Conservation (phyloP, 2,797 vertebrate genomes). For the Falco berigora region DNA sequence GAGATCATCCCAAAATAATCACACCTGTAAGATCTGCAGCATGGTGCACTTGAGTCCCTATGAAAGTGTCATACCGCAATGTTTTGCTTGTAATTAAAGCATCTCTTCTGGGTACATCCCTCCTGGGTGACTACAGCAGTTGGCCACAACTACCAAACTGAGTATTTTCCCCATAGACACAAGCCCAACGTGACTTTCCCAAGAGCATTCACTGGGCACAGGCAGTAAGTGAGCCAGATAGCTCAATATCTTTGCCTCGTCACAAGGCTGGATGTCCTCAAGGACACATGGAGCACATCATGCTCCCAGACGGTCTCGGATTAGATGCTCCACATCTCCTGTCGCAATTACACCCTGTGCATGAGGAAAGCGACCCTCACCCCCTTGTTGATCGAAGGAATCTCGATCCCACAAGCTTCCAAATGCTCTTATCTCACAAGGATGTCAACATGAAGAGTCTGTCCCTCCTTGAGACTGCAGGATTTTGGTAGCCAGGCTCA, state of each 20-base stretch:
- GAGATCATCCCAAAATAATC: neutral
- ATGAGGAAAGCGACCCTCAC: neutral
- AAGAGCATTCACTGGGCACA: neutral
- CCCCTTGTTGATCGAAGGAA: neutral
- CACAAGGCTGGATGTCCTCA: neutral
- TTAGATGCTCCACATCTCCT: neutral
- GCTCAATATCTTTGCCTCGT: neutral
- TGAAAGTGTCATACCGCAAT: neutral
- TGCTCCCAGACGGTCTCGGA: neutral
- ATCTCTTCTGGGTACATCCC: neutral
- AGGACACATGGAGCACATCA: neutral
- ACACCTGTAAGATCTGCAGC: neutral
- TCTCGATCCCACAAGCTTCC: neutral
- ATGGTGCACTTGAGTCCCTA: neutral
- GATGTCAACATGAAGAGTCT: fast-evolving
- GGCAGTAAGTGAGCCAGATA: neutral
- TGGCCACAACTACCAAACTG: neutral
- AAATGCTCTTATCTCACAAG: neutral
- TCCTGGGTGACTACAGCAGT: neutral
- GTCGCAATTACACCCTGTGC: neutral
- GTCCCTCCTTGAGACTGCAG: neutral
- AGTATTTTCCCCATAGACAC: neutral
- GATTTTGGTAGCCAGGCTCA: neutral
- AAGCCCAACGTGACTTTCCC: neutral
- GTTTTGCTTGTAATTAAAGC: neutral